phyloP scores from a whole-genome alignment of 2,113 vertebrate species.

The Myrmecobius fasciatus region DNA sequence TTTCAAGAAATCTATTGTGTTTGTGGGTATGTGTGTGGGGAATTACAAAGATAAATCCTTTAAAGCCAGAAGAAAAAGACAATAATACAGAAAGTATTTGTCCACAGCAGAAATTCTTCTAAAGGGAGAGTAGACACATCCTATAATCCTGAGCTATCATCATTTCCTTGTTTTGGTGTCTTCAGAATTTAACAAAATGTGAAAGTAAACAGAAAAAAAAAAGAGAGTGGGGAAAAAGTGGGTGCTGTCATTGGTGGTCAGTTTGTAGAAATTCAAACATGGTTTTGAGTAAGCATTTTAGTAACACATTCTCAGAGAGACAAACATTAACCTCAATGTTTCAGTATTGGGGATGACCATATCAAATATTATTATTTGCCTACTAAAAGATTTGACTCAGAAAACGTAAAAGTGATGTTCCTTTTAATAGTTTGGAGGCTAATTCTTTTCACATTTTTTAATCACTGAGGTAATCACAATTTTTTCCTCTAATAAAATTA shows the following conservation, averaged over 20 bases:
- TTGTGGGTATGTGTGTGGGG: too few species aligned
- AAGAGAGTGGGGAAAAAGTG: neutral
- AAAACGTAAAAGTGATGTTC: neutral
- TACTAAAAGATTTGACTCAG: conserved; percentile 17
- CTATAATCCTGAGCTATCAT: neutral
- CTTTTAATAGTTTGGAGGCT: neutral
- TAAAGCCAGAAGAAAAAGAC: neutral
- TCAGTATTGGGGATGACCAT: conserved; percentile 42
- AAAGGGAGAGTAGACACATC: neutral
- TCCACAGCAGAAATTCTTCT: neutral
- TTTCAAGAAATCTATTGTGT: neutral
- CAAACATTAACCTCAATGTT: conserved; percentile 30
- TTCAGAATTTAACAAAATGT: neutral
- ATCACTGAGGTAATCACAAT: neutral
- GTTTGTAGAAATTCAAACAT: neutral
- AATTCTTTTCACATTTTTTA: neutral
- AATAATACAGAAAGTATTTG: neutral
- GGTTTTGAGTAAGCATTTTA: conserved; percentile 42
- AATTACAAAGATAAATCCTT: neutral
- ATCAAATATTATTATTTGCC: neutral
- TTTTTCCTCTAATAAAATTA: neutral
- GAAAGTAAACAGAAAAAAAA: neutral
- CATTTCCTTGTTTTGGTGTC: neutral
- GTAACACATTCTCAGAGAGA: conserved; percentile 11
- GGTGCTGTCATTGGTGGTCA: neutral